phyloP scores from a whole-genome alignment of 2,888 invertebrate genomes.

The Agriopis marginaria region DNA sequence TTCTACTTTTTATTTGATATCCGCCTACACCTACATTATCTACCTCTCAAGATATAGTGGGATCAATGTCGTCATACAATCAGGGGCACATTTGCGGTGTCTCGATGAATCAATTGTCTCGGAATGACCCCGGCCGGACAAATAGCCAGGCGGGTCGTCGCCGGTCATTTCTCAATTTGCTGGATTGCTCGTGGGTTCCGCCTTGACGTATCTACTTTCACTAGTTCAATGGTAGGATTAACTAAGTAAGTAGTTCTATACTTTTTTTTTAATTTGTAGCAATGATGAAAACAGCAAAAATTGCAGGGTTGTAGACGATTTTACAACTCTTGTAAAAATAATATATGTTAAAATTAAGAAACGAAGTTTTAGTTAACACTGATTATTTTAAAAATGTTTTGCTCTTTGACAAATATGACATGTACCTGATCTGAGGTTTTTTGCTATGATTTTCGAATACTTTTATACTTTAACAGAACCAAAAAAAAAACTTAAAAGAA shows the following conservation, averaged over 20 bases:
- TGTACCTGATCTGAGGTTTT: too few species aligned
- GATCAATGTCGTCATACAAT: slow-evolving; percentile 48
- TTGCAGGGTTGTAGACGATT: too few species aligned
- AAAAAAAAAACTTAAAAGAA: too few species aligned
- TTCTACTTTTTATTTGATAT: slow-evolving; percentile 21
- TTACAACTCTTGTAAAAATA: too few species aligned
- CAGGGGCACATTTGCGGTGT: slow-evolving; percentile 66
- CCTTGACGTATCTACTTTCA: slow-evolving; percentile 33
- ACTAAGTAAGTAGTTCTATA: background rate
- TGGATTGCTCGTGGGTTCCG: slow-evolving; percentile 32
- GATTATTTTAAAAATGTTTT: too few species aligned
- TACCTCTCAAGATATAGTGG: slow-evolving; percentile 20
- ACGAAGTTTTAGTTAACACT: too few species aligned
- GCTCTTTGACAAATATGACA: too few species aligned
- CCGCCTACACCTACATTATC: slow-evolving; percentile 15
- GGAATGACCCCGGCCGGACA: slow-evolving; percentile 65
- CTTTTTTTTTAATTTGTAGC: too few species aligned
- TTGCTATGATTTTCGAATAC: too few species aligned
- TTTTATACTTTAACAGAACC: too few species aligned
- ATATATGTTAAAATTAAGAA: too few species aligned
- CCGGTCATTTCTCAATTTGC: slow-evolving; percentile 39
- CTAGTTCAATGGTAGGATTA: slow-evolving; percentile 9
- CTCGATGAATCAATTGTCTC: slow-evolving; percentile 82
- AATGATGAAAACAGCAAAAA: too few species aligned
- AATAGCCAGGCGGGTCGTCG: slow-evolving; percentile 52